phyloP scores from a whole-genome alignment of 2,888 invertebrate species.

The Corbicula japonica region DNA sequence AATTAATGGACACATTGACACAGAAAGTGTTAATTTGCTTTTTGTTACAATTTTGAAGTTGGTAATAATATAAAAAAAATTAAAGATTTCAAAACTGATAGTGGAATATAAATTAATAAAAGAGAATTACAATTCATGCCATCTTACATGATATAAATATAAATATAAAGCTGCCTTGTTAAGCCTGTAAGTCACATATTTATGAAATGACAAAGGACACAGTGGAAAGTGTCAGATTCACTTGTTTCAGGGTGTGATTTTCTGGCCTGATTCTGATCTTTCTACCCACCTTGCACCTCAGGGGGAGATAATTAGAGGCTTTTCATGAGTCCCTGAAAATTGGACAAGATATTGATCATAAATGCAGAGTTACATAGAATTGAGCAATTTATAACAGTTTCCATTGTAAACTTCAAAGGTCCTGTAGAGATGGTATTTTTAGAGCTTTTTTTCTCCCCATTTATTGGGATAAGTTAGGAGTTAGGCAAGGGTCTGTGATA shows the following conservation, averaged over 20 bases:
- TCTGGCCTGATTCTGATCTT: slow-evolving; percentile 22
- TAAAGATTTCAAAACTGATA: too few species aligned
- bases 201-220: slow-evolving; percentile 6
- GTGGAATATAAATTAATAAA: too few species aligned
- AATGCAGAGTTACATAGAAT: slow-evolving; percentile 15
- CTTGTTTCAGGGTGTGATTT: slow-evolving; percentile 9
- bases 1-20: too few species aligned
- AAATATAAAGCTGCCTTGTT: too few species aligned
- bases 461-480: too few species aligned
- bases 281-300: not conserved
- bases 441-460: too few species aligned
- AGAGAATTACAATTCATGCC: too few species aligned
- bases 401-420: not conserved
- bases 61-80: too few species aligned
- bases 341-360: slow-evolving; percentile 18
- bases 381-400: slow-evolving; percentile 9
- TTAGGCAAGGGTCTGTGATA: not conserved
- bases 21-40: too few species aligned
- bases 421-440: slow-evolving; percentile 16
- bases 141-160: too few species aligned
- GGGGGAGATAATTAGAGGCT: slow-evolving; percentile 23
- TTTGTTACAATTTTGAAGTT: too few species aligned
- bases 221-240: not conserved
- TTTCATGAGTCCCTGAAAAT: slow-evolving; percentile 17
- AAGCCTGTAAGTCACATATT: slow-evolving; percentile 36